phyloP scores from a whole-genome alignment of 2,888 invertebrate genomes.

The Noctua janthina region DNA sequence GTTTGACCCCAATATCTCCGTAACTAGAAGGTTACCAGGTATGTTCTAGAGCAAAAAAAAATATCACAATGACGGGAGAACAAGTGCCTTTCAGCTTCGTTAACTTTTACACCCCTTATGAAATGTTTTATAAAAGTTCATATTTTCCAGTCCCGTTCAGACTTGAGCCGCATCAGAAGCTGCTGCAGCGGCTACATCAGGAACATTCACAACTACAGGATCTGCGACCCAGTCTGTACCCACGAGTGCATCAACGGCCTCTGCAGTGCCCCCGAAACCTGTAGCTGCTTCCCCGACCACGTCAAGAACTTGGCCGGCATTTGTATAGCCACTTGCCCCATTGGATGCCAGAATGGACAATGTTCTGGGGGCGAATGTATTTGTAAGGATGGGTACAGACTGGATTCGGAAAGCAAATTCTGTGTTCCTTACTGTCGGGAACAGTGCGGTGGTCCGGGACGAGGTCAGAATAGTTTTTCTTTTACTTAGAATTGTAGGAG shows the following conservation, averaged over 20 bases:
- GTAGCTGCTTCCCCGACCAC: slow-evolving; percentile 91
- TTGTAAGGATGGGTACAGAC: slow-evolving; percentile 91
- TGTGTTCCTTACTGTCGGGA: slow-evolving; percentile 91
- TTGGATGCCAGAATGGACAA: slow-evolving; percentile 92
- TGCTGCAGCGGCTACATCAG: slow-evolving; percentile 94
- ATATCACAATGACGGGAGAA: too few species aligned
- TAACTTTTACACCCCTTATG: too few species aligned
- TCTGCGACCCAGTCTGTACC: slow-evolving; percentile 91
- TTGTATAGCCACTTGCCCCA: slow-evolving; percentile 92
- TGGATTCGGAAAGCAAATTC: slow-evolving; percentile 90
- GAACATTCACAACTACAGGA: slow-evolving; percentile 89
- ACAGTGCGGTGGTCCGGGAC: slow-evolving; percentile 83
- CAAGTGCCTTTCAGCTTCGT: too few species aligned
- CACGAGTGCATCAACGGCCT: slow-evolving; percentile 91
- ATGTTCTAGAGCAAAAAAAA: too few species aligned
- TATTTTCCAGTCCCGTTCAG: slow-evolving; percentile 88
- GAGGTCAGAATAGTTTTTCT: slow-evolving; percentile 75
- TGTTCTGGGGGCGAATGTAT: slow-evolving; percentile 91
- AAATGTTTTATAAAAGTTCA: too few species aligned
- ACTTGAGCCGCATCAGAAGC: slow-evolving; percentile 92
- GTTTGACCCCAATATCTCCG: too few species aligned
- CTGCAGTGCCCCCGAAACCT: slow-evolving; percentile 92
- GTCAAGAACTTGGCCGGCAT: slow-evolving; percentile 88
- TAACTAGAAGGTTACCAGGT: too few species aligned
- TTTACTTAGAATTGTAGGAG: not conserved